Evolutionary conservation across 2,113 vertebrate genomes (phyloP), one percentile per base, ranked within the genome.

Genomic region (Tupaia chinensis): DNA sequence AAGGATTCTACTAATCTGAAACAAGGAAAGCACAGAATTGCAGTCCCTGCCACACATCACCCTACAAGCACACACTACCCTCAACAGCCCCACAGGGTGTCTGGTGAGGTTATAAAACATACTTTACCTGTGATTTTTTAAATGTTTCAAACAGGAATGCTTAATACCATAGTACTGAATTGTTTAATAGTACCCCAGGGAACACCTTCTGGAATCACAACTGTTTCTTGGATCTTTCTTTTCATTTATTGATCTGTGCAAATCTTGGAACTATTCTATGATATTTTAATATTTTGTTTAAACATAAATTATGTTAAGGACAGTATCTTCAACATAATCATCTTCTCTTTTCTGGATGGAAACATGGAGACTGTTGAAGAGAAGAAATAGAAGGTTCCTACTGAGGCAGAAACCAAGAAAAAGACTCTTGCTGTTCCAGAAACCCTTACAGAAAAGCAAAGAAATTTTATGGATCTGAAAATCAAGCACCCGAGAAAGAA

Each of bases 221-320:
- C 12, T 29, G 82, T 90, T 95, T 25, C n/a, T 60, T 58, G 22
- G 25, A 19, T 73, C 72, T 73, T 34, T 34, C 54, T 22, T 79
- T 93, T 78, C 70, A 60, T 32, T 73, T 85, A n/a, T 58, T 91
- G 68, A 70, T 68, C 78, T 29, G 53, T 53, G 44, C 8, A 44
- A 74, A 88, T 6, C 85, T 88, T 65, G 11, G 86, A 84, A 82
- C 11, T 70, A n/a, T 93, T 78, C 44, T 72, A 61, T 34, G 89
- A 74, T 76, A 69, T 92, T 60, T 79, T 14, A 72, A 19, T 79
- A 54, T 34, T 83, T 68, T 44, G 29, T 56, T 86, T 61, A 89
- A 97, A 93, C 34, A 65, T 29, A 84, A 76, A 85, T 58, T n/a
- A 34, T 12, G 9, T 77, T 65, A 63, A 73, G 80, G 56, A 44